A percentile compares a stretch with the other conserved stretches of the same genome.
Evolutionary conservation across 2,888 invertebrate genomes (phyloP).

Genomic region (Eilema sororculum): DNA sequence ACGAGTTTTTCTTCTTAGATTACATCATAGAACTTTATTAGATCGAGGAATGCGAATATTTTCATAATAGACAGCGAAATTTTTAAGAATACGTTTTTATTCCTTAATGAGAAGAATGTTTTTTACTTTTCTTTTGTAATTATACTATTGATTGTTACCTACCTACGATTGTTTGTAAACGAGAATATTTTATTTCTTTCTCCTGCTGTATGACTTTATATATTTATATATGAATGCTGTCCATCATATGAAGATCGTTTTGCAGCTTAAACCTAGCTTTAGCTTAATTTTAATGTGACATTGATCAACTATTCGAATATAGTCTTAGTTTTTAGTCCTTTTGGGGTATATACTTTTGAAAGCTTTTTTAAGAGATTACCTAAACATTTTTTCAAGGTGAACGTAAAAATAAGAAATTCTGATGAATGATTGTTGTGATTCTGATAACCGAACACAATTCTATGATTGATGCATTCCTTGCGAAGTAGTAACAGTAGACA

Average conservation of each 20-base stretch:
- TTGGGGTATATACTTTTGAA: neutral
- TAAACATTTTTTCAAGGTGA: too few relatives aligned
- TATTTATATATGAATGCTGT: too few relatives aligned
- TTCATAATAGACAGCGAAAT: neutral
- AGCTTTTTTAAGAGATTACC: too few relatives aligned
- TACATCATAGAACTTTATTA: conserved; percentile 8
- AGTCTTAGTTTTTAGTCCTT: neutral
- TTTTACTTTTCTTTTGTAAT: too few relatives aligned
- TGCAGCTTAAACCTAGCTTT: neutral
- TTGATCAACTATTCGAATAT: neutral
- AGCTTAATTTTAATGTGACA: neutral
- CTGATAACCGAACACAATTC: neutral
- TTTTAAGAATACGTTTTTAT: neutral
- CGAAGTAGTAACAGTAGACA: neutral
- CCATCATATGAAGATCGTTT: neutral
- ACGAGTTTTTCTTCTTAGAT: conserved; percentile 5
- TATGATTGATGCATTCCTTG: neutral
- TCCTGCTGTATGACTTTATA: too few relatives aligned
- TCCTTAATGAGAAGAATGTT: neutral
- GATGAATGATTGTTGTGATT: neutral
- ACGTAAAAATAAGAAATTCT: neutral
- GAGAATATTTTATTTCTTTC: too few relatives aligned
- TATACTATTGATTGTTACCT: neutral
- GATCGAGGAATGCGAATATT: conserved; percentile 1
- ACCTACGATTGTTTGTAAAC: too few relatives aligned